Conservation (phyloP, 1,140 invertebrate genomes). For the Solen grandis region DNA sequence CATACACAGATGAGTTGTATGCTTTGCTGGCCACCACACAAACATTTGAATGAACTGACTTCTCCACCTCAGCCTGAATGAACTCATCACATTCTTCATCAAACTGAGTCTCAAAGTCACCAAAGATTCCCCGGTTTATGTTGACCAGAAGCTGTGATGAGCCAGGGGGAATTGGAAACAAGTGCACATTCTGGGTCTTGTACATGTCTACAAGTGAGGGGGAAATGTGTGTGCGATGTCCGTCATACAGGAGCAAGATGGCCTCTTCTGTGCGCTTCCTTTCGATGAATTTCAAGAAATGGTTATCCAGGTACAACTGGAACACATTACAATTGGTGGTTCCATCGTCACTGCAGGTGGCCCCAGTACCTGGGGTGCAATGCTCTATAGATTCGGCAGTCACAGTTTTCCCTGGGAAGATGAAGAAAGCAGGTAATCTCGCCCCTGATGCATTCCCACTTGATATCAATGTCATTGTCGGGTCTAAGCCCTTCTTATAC, state of each 20-base stretch:
- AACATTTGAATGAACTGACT: conserved; percentile 31
- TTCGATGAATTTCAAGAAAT: conserved; percentile 50
- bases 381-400: conserved; percentile 51
- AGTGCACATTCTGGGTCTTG: conserved; percentile 44
- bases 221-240: conserved; percentile 37
- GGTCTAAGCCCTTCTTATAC: conserved; percentile 34
- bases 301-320: conserved; percentile 48
- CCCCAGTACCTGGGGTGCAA: conserved; percentile 45
- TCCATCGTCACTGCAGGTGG: conserved; percentile 53
- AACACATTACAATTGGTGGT: conserved; percentile 50
- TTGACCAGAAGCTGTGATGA: conserved; percentile 35
- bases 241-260: conserved; percentile 44
- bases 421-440: conserved; percentile 48
- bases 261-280: conserved; percentile 28
- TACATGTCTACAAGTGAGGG: conserved; percentile 41
- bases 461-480: conserved; percentile 39
- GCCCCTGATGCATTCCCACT: conserved; percentile 52
- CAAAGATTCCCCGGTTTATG: conserved; percentile 43
- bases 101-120: conserved; percentile 36
- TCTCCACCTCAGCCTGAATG: conserved; percentile 30
- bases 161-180: conserved; percentile 48
- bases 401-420: conserved; percentile 52
- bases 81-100: conserved; percentile 32
- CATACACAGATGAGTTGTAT: conserved; percentile 33
- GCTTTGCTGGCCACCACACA: conserved; percentile 52